Evolutionary conservation across 1,140 invertebrate species (phyloP).

Genomic region (Paraescarpia echinospica): DNA sequence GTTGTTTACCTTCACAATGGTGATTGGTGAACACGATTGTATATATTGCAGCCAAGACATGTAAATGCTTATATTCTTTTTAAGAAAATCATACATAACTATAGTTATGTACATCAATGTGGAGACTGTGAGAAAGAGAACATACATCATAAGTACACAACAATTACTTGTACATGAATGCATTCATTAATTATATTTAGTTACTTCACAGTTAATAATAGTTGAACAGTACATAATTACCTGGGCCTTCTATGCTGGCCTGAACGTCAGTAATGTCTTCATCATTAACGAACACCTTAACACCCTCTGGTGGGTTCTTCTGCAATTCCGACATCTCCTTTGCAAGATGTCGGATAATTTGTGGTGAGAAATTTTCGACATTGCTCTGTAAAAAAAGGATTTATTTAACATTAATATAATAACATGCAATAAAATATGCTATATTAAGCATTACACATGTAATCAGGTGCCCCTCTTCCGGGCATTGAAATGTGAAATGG

Average conservation of each 20-base stretch:
- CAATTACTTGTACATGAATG: too few relatives aligned
- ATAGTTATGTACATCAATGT: too few relatives aligned
- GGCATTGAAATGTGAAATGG: not conserved
- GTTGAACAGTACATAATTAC: constrained; percentile 56
- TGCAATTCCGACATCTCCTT: constrained; percentile 81
- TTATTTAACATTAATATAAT: not conserved
- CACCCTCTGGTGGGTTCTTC: constrained; percentile 81
- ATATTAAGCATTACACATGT: not conserved
- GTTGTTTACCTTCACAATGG: too few relatives aligned
- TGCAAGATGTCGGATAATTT: constrained; percentile 80
- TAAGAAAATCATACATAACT: too few relatives aligned
- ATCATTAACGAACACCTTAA: constrained; percentile 83
- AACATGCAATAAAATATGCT: not conserved
- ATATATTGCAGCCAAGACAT: too few relatives aligned
- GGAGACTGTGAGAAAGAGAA: too few relatives aligned
- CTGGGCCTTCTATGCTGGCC: constrained; percentile 84
- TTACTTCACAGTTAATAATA: not conserved
- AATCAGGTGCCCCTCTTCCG: not conserved
- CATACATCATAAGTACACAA: too few relatives aligned
- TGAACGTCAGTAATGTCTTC: constrained; percentile 91
- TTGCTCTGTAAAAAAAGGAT: constrained; percentile 60
- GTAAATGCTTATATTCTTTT: too few relatives aligned
- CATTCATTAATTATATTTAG: too few relatives aligned
- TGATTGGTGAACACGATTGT: too few relatives aligned
- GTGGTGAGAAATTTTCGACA: constrained; percentile 91